Base-by-base conservation (phyloP, 2,888 invertebrate genomes). In the Perdita meconis region DNA sequence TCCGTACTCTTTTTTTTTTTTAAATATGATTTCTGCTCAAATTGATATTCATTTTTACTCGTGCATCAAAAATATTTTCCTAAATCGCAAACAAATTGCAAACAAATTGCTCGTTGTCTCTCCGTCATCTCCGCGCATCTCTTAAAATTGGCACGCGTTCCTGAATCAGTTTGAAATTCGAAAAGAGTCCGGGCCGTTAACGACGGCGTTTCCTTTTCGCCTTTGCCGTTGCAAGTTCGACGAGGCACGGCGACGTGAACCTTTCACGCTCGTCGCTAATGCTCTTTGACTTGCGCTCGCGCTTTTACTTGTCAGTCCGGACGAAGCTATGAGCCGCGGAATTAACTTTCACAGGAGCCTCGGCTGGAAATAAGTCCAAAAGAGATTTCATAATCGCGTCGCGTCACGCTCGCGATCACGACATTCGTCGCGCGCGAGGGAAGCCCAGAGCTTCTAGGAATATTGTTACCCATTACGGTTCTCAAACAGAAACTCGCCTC, bases 211-310 rank as follows among this genome's bases (percentile, higher is more conserved):
- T 53, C 16, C 30, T 1, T 24, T 5, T 2, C 1, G 34, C 13
- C 8, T 34, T 12, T 24, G 2, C n/a, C 40, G 40, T 19, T 53
- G 3, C 55, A 56, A 42, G 26, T 78, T 69, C 64, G 56, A 56
- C 55, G n/a, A n/a, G 61, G 19, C 36, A 63, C 38, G 38, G 30
- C 19, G 38, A 34, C 19, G 26, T 2, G n/a, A 0, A 10, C 13
- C 16, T 19, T 0, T 8, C 42, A 5, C 40, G 40, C 40, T 57
- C 22, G 13, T 60, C 26, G 6, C 34, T 22, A 26, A 78, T 70
- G 66, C 78, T 34, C 78, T 70, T 70, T 70, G 66, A 70, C 78
- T 70, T 47, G 26, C 42, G 19, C 24, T 53, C 34, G 19, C 34
- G 42, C 66, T 66, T 66, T 61, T 67, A 59, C 40, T 61, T 67